These are phyloP conservation scores for Littorina saxatilis DNA, from an alignment of 1,140 invertebrate species.

Conservation along the genomic window DNA sequence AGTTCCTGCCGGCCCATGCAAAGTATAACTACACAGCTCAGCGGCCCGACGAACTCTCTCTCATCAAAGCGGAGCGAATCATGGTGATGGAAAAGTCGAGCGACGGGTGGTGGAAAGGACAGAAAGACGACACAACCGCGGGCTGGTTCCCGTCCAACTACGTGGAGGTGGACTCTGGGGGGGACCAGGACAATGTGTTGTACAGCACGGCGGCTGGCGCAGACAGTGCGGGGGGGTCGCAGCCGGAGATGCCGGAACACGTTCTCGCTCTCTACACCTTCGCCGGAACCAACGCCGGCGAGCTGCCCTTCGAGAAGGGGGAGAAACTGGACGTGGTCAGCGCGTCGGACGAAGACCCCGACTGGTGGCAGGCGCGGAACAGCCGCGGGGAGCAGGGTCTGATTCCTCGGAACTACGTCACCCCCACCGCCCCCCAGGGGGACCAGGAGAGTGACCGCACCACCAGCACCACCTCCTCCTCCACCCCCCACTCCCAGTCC, in stretches of 20 bases:
- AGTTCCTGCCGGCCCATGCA: slow-evolving; percentile 84
- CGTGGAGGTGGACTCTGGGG: slow-evolving; percentile 87
- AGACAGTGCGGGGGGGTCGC: slow-evolving; percentile 77
- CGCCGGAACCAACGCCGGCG: slow-evolving; percentile 83
- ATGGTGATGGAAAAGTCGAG: slow-evolving; percentile 98
- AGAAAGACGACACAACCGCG: slow-evolving; percentile 76
- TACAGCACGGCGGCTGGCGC: slow-evolving; percentile 90
- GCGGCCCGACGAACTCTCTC: slow-evolving; percentile 95
- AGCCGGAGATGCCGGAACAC: slow-evolving; percentile 81
- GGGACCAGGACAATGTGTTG: slow-evolving; percentile 77
- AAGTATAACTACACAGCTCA: slow-evolving; percentile 99
- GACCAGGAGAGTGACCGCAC: slow-evolving; percentile 60
- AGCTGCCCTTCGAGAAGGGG: slow-evolving; percentile 96
- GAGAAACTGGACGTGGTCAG: slow-evolving; percentile 93
- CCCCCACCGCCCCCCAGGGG: slow-evolving; percentile 78
- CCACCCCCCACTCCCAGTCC: slow-evolving; percentile 73
- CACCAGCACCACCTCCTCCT: slow-evolving; percentile 59
- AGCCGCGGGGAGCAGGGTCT: slow-evolving; percentile 91
- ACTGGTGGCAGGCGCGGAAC: slow-evolving; percentile 99
- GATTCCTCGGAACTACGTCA: slow-evolving; percentile 96
- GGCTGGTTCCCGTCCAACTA: slow-evolving; percentile 99
- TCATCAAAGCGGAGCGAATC: slow-evolving; percentile 88
- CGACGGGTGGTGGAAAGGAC: slow-evolving; percentile 99
- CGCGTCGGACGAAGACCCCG: slow-evolving; percentile 95
- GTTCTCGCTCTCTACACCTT: slow-evolving; percentile 80